Base-by-base conservation (phyloP, 1,140 invertebrate genomes). In the Scaptodrosophila lebanonensis region DNA sequence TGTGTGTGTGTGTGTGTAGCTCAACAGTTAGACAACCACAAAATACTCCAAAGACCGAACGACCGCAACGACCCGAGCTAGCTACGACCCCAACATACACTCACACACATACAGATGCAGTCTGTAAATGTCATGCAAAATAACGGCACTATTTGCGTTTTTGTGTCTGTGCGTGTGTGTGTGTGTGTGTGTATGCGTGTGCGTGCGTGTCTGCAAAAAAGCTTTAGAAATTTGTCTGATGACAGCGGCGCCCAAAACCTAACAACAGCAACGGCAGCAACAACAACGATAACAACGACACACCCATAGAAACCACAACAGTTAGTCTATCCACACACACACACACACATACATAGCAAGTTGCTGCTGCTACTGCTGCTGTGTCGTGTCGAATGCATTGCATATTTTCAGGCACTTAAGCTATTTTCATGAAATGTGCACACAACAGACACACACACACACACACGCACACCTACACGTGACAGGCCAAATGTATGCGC, bases 371-470 rank as follows among this genome's bases (percentile, higher is more conserved):
- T 25, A 25, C 30, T 15, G 43, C 30, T 11, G 50, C 36, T 27
- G 40, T 15, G 38, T 27, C 42, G 48, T 40, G 47, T 64, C 53
- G 63, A 57, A 67, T 77, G 64, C 61, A 52, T 73, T 77, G 73
- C 75, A 79, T 82, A 79, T 79, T 79, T 79, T 56, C 60, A 79
- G 73, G 73, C 73, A 79, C 75, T 79, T 79, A 79, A 79, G 75
- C 75, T 73, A 79, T 82, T 79, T 79, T 62, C 75, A 43, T 69
- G 75, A 72, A 66, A 66, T 67, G 68, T 51, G 70, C 68, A 58
- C 67, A 68, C 56, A 64, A 44, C 38, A 45, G 13, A 48, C 29
- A 50, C 49, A 48, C 32, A 44, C 56, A 60, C 53, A 68, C 48
- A 49, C 39, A 54, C 44, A 33, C 33, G 32, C 18, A 30, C 8